A percentile compares a stretch with the other conserved stretches of the same genome.
phyloP scores from a whole-genome alignment of 37 sponge, comb jelly and placozoan species.

The Axinella damicornis region DNA sequence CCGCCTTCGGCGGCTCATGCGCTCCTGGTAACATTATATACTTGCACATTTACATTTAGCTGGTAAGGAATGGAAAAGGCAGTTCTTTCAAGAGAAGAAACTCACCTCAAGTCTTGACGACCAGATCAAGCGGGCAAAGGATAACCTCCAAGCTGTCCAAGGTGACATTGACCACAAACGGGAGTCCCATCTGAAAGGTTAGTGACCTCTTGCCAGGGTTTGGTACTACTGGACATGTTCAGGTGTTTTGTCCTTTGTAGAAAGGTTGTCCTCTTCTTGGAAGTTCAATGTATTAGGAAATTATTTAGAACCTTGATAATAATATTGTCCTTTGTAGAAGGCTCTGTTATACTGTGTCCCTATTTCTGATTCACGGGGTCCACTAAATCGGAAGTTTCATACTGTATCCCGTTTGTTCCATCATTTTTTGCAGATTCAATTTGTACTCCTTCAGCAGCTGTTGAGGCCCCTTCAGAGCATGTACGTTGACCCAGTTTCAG shows the following conservation, averaged over 20 bases:
- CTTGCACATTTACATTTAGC: not conserved
- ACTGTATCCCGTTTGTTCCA: no score
- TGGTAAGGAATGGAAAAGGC: conserved; percentile 41
- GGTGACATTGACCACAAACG: not conserved
- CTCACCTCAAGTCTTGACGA: conserved; percentile 12
- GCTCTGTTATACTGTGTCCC: no score
- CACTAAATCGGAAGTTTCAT: no score
- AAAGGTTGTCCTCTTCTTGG: no score
- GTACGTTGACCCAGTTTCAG: not conserved
- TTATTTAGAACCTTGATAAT: no score
- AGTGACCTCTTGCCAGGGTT: not conserved
- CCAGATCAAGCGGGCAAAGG: not conserved
- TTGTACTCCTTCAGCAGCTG: not conserved
- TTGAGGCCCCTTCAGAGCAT: conserved; percentile 5
- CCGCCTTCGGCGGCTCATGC: no score
- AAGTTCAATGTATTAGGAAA: no score
- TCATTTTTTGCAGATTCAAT: not conserved
- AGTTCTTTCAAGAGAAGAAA: conserved; percentile 40
- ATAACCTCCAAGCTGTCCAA: not conserved
- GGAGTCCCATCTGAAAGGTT: not conserved
- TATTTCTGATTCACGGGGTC: no score
- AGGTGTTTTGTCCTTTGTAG: no score
- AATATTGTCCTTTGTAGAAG: no score
- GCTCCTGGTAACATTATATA: no score
- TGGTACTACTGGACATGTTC: not conserved